Conservation (phyloP, 2,113 vertebrate genomes). For the Bostrychus sinensis region DNA sequence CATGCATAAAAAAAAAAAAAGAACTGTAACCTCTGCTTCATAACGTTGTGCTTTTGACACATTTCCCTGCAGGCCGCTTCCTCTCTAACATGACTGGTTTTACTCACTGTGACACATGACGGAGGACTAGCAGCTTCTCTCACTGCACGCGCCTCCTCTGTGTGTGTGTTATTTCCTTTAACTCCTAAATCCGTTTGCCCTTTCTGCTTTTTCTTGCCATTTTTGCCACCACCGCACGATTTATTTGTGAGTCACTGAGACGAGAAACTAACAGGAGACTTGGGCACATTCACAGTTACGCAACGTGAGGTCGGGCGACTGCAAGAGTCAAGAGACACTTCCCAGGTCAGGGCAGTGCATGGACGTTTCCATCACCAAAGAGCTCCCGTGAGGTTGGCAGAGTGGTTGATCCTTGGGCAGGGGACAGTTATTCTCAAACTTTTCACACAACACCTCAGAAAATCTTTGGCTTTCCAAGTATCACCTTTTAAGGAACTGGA, state of each 20-base stretch:
- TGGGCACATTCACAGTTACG: too few species aligned
- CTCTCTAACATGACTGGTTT: background rate
- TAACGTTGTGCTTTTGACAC: background rate
- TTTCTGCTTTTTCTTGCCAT: constrained; percentile 8
- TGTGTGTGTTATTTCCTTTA: background rate
- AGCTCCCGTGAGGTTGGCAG: too few species aligned
- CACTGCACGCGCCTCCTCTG: background rate
- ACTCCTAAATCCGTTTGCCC: background rate
- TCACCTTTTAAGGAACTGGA: too few species aligned
- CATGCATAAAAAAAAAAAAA: background rate
- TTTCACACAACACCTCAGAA: too few species aligned
- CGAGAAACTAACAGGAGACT: constrained; percentile 17
- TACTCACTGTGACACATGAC: constrained; percentile 4
- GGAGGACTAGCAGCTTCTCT: constrained; percentile 7
- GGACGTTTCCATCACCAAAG: too few species aligned
- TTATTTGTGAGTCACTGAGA: constrained; percentile 33
- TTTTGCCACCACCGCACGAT: constrained; percentile 5
- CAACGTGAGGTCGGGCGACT: too few species aligned
- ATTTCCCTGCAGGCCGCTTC: background rate
- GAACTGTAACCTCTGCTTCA: background rate
- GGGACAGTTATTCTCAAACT: too few species aligned
- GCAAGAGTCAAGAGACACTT: too few species aligned
- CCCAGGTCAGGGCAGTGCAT: too few species aligned
- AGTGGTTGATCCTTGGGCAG: too few species aligned
- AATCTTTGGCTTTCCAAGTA: too few species aligned